phyloP scores from a whole-genome alignment of 2,888 invertebrate species.

The Idaea straminata region DNA sequence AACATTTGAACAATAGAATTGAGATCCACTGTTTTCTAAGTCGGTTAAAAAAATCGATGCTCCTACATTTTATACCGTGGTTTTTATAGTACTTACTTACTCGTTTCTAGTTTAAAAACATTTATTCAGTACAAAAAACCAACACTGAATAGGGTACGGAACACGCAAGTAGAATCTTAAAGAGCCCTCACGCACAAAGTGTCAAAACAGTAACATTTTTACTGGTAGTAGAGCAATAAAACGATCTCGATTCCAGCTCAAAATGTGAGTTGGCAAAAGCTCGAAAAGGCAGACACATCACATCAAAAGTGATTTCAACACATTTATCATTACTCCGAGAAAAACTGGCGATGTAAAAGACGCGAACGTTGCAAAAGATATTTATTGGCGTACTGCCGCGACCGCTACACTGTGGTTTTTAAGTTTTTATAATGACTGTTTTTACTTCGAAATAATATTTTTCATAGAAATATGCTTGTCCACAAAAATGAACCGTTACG shows the following conservation, averaged over 20 bases:
- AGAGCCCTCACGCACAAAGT: background rate
- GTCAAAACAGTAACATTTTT: background rate
- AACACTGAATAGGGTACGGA: background rate
- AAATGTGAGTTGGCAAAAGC: slow-evolving; percentile 9
- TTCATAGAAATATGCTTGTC: too few species aligned
- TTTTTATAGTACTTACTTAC: background rate
- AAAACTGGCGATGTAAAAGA: slow-evolving; percentile 2
- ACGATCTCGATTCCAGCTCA: slow-evolving; percentile 12
- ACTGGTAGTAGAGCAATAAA: slow-evolving; percentile 8
- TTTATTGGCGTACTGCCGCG: slow-evolving; percentile 7
- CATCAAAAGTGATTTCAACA: slow-evolving; percentile 15
- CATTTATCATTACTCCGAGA: slow-evolving; percentile 19
- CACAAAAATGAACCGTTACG: too few species aligned
- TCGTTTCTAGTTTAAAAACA: background rate
- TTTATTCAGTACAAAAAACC: background rate
- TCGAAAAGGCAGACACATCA: slow-evolving; percentile 8
- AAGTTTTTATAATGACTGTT: background rate
- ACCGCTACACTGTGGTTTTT: background rate
- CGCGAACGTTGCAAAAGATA: slow-evolving; percentile 9
- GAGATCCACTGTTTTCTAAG: background rate
- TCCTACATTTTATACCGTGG: background rate
- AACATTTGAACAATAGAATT: too few species aligned
- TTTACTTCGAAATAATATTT: too few species aligned
- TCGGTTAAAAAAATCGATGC: background rate
- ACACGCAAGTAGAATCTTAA: background rate